These are phyloP conservation scores for Gallinago undulata DNA, from an alignment of 2,113 vertebrate species.

Conservation along the genomic window DNA sequence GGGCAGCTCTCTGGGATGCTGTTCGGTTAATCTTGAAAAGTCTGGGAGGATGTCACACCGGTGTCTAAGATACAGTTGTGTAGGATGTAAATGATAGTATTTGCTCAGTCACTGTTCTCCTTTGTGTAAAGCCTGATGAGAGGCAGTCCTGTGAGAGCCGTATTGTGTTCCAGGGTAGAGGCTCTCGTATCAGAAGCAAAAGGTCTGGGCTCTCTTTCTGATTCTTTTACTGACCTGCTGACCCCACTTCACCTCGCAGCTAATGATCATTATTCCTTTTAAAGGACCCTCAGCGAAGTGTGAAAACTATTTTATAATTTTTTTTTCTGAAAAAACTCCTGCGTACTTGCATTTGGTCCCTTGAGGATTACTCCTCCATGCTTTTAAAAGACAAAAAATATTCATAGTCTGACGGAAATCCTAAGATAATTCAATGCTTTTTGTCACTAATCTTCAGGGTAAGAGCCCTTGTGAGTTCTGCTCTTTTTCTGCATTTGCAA, in stretches of 20 bases:
- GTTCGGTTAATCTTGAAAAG: background rate
- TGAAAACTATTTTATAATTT: background rate
- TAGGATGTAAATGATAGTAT: background rate
- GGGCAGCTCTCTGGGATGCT: background rate
- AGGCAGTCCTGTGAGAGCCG: background rate
- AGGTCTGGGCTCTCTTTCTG: background rate
- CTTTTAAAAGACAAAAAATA: constrained; percentile 10
- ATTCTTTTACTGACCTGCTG: background rate
- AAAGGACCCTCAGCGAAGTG: background rate
- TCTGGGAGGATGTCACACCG: background rate
- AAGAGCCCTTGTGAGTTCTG: background rate
- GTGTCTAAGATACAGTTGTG: background rate
- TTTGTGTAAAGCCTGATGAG: background rate
- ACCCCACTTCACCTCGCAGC: background rate
- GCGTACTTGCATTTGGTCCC: background rate
- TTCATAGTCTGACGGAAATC: background rate
- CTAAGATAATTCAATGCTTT: constrained; percentile 1
- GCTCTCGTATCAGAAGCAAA: background rate
- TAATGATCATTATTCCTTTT: background rate
- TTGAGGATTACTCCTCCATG: background rate
- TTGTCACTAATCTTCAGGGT: background rate
- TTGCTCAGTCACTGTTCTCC: background rate
- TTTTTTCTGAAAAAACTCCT: background rate
- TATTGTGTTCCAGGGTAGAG: background rate
- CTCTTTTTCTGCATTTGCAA: background rate